phyloP scores from a whole-genome alignment of 2,888 invertebrate genomes.

The Ptilodon capucinus region DNA sequence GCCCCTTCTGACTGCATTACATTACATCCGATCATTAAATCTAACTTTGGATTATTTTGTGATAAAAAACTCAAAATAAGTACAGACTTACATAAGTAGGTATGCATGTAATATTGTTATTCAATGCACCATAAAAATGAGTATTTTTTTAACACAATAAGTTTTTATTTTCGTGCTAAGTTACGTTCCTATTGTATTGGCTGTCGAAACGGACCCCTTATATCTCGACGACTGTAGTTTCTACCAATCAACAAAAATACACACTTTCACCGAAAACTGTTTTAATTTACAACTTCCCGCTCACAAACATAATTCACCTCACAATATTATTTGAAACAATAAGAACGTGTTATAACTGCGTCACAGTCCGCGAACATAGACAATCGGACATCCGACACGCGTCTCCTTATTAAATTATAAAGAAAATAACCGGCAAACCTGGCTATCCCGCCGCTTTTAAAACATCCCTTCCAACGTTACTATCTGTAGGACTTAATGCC shows the following conservation, averaged over 20 bases:
- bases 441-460: constrained; percentile 22
- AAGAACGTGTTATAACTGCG: constrained; percentile 44
- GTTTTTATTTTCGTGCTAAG: too few species aligned
- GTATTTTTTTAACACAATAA: too few species aligned
- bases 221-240: background rate
- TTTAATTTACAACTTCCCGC: constrained; percentile 19
- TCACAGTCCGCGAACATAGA: constrained; percentile 60
- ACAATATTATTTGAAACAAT: constrained; percentile 36
- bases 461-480: constrained; percentile 7
- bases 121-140: too few species aligned
- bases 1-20: too few species aligned
- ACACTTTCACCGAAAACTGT: constrained; percentile 1
- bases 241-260: too few species aligned
- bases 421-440: constrained; percentile 63
- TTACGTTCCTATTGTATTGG: too few species aligned
- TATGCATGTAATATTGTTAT: too few species aligned
- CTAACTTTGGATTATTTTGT: too few species aligned
- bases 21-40: too few species aligned
- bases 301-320: constrained; percentile 28
- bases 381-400: constrained; percentile 68
- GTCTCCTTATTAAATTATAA: constrained; percentile 75
- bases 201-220: too few species aligned
- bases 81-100: too few species aligned
- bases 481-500: constrained; percentile 19
- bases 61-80: too few species aligned